phyloP scores from a whole-genome alignment of 2,113 vertebrate species.

The Xyliphius kryptos region DNA sequence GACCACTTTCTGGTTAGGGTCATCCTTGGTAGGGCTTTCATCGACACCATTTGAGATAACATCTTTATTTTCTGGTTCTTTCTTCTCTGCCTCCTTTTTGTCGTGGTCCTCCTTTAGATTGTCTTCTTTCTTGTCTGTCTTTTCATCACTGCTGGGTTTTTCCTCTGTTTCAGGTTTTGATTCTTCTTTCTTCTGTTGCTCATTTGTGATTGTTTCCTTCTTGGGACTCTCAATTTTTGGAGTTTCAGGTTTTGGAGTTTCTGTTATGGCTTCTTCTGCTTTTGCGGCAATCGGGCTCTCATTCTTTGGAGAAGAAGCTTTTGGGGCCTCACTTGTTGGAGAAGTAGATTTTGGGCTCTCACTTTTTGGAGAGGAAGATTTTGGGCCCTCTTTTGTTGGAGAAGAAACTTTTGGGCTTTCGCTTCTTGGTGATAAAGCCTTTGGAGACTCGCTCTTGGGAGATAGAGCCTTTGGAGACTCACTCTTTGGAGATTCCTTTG shows the following conservation, averaged over 20 bases:
- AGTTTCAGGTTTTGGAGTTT: slow-evolving; percentile 34
- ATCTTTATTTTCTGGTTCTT: slow-evolving; percentile 72
- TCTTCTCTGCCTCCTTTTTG: slow-evolving; percentile 74
- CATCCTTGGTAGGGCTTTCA: slow-evolving; percentile 79
- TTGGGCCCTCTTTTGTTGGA: slow-evolving; percentile 20
- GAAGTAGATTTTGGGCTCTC: slow-evolving; percentile 5
- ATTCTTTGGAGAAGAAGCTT: slow-evolving; percentile 31
- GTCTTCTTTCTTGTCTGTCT: slow-evolving; percentile 68
- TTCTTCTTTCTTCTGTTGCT: too few species aligned
- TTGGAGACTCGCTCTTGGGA: too few species aligned
- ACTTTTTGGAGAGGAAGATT: not conserved
- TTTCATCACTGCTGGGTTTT: slow-evolving; percentile 41
- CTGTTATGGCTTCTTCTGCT: not conserved
- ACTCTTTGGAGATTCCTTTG: slow-evolving; percentile 40
- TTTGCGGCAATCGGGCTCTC: too few species aligned
- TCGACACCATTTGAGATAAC: slow-evolving; percentile 85
- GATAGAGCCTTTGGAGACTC: slow-evolving; percentile 16
- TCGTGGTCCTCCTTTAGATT: slow-evolving; percentile 56
- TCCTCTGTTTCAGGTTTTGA: too few species aligned
- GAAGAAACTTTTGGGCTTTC: slow-evolving; percentile 38
- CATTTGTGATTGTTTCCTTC: too few species aligned
- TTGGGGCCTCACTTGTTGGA: slow-evolving; percentile 39
- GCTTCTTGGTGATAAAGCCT: too few species aligned
- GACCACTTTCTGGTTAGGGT: slow-evolving; percentile 77
- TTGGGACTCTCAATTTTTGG: slow-evolving; percentile 23